Evolutionary conservation across 2,888 invertebrate species (phyloP), one percentile per base, ranked within the genome.

Genomic region (Frankliniella fusca): DNA sequence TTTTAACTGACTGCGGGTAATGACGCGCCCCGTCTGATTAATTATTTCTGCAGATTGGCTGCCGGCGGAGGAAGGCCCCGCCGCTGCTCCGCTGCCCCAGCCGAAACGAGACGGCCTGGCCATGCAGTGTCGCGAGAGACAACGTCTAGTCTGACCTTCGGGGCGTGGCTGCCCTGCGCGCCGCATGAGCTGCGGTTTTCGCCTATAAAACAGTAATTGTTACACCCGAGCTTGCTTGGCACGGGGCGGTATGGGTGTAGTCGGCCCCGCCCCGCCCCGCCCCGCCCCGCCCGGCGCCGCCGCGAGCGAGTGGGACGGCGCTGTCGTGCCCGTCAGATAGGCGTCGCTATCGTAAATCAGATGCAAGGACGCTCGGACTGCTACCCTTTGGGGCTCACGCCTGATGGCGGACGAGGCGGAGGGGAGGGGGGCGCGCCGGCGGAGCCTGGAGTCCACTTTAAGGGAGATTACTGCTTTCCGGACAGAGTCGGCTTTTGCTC

Each of bases 331-430:
- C 61, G 61, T 61, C 61, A 61, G 61, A 61, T 61, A 61, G 61
- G 70, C 70, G 70, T 23, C 70, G 70, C 70, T 76, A 76, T 76
- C 70, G 70, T 76, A 76, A 76, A 76, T 76, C 70, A 76, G 70
- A 27, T 27, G 70, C 70, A 76, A 76, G 70, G 70, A 61, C 61
- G 61, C 38, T 38, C 38, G 38, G 38, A 38, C 38, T 5, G 38
- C 38, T 38, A 38, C 38, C 38, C 38, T 38, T 38, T 38, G 38
- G 38, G 38, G 38, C 38, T 38, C 38, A 5, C 38, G 38, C 38
- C 38, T 38, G 38, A 38, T 38, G 38, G 38, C 38, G 3, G 38
- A 3, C 38, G 38, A 38, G n/a, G n/a, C n/a, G n/a, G n/a, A n/a
- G n/a, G n/a, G n/a, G n/a, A n/a, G n/a, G n/a, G n/a, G n/a, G n/a